Base-by-base conservation (phyloP, 2,113 vertebrate species). In the Colinus virginianus region DNA sequence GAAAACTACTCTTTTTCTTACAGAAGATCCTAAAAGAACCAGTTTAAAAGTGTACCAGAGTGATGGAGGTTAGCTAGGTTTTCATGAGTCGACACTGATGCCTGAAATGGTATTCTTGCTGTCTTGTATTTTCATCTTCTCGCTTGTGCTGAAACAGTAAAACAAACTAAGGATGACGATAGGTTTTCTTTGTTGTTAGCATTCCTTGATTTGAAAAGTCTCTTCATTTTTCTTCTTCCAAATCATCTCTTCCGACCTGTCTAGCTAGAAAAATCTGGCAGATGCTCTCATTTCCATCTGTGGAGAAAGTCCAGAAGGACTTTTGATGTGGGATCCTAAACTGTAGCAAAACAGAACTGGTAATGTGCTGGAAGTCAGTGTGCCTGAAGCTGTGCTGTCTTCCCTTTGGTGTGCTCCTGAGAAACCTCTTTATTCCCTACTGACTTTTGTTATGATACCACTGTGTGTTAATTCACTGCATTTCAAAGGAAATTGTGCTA, bases 401-500 rank as follows among this genome's bases (percentile, higher is more conserved):
- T 87, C 38, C 38, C n/a, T 82, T 63, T 82, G 58, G 17, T 51
- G 6, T 26, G 8, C 20, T 84, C 30, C 43, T 76, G 74, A 76
- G 49, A 89, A 53, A 6, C 3, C 4, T 6, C 42, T 72, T 56
- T 61, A 72, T 19, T 92, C 62, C 48, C n/a, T 56, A 11, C 20
- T 2, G 17, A 25, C n/a, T 82, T 84, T 74, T 58, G 69, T 59
- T 78, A 22, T 20, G 34, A 10, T 34, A 55, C 45, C 9, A 6
- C 26, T 78, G 40, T 49, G 23, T 71, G 11, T n/a, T 81, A 30
- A 26, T 40, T 88, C 78, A 61, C 32, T 53, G 56, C 53, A n/a
- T 43, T 66, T 84, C 74, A 92, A 81, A 76, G 23, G 58, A 92
- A 78, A 78, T 76, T 69, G n/a, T 76, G 89, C 66, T 81, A 16